Percentiles rank a stretch among this genome's conserved stretches.
Conservation (phyloP, 2,888 invertebrate genomes). For the Timema cristinae region DNA sequence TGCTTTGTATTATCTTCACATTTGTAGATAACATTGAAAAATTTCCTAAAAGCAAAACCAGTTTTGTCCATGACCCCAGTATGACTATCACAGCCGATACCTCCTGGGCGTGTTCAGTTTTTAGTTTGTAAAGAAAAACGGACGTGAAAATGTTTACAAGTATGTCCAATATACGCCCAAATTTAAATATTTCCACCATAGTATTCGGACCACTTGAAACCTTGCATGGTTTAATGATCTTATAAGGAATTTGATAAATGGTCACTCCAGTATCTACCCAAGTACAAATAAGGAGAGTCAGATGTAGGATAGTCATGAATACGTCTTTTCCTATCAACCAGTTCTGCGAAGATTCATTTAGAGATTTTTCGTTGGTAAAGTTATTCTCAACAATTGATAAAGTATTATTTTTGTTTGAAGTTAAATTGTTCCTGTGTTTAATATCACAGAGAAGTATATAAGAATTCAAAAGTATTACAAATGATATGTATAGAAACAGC, state of each 20-base stretch:
- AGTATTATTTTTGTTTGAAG: too few species aligned
- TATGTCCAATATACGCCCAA: background rate
- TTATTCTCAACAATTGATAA: too few species aligned
- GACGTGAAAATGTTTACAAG: slow-evolving; percentile 10
- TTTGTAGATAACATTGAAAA: background rate
- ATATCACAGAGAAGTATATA: slow-evolving; percentile 10
- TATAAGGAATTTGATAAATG: slow-evolving; percentile 3
- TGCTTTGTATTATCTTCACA: slow-evolving; percentile 4
- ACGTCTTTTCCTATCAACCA: background rate
- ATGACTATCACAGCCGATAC: background rate
- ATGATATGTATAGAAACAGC: background rate
- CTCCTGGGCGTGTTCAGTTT: background rate
- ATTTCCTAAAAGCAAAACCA: background rate
- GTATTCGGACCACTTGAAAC: background rate
- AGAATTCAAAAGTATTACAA: background rate
- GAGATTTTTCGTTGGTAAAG: background rate
- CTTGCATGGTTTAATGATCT: slow-evolving; percentile 3
- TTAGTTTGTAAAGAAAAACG: slow-evolving; percentile 4
- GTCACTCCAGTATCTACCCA: slow-evolving; percentile 1
- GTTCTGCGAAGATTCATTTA: background rate
- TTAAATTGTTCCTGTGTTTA: background rate
- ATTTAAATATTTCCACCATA: background rate
- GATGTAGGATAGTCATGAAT: background rate
- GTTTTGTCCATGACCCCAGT: slow-evolving; percentile 9
- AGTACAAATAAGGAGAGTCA: background rate